Percentiles rank a stretch among this genome's conserved stretches.
These are phyloP conservation scores for Alcis repandata DNA, from an alignment of 2,888 invertebrate genomes.

Conservation along the genomic window DNA sequence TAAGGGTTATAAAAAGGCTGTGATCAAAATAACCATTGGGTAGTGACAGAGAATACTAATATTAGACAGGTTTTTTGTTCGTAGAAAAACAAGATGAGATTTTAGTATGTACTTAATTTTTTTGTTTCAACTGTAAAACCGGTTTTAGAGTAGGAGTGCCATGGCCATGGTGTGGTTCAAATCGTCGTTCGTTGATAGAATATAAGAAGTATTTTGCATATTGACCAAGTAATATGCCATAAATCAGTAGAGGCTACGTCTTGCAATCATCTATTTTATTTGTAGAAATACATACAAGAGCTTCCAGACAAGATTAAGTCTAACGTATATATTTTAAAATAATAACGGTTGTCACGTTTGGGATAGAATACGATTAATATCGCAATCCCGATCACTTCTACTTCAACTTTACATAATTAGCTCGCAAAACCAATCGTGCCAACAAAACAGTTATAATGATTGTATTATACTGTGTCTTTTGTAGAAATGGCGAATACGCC, in stretches of 20 bases:
- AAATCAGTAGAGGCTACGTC: background rate
- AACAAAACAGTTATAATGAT: too few species aligned
- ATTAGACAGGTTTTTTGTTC: slow-evolving; percentile 10
- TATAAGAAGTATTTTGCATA: background rate
- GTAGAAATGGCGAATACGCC: too few species aligned
- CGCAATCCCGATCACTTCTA: too few species aligned
- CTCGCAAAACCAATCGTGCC: too few species aligned
- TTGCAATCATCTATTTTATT: background rate
- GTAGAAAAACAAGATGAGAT: slow-evolving; percentile 19
- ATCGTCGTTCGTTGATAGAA: background rate
- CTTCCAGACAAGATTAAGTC: too few species aligned
- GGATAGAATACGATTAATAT: too few species aligned
- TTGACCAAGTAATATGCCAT: background rate
- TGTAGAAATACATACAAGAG: too few species aligned
- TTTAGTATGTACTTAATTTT: background rate
- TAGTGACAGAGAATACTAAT: slow-evolving; percentile 1
- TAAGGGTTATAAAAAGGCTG: background rate
- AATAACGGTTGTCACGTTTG: too few species aligned
- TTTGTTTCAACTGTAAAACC: slow-evolving; percentile 8
- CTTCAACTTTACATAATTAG: too few species aligned
- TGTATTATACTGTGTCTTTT: too few species aligned
- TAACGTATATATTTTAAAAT: too few species aligned
- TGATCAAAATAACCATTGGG: background rate
- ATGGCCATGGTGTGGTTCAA: background rate
- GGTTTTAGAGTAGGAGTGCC: background rate